Evolutionary conservation across 2,888 invertebrate species (phyloP).

Genomic region (Galerucella pusilla): DNA sequence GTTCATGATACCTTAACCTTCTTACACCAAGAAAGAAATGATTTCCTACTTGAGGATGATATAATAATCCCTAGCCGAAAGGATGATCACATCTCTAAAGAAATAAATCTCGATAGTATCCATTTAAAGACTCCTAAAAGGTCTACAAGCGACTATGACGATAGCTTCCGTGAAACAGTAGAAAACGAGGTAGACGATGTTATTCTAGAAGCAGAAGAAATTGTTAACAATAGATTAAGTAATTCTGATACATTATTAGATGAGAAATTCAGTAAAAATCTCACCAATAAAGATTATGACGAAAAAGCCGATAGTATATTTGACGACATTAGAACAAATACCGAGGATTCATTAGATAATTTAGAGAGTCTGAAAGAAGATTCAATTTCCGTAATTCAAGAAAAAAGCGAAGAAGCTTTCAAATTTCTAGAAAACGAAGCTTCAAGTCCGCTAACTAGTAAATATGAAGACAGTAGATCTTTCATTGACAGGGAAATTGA

Average conservation of each 20-base stretch:
- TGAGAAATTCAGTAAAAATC: slow-evolving; percentile 43
- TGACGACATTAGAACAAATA: slow-evolving; percentile 60
- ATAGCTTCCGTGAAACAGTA: slow-evolving; percentile 43
- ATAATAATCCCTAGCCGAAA: slow-evolving; percentile 63
- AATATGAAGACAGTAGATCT: slow-evolving; percentile 40
- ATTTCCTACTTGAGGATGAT: slow-evolving; percentile 63
- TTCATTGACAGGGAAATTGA: slow-evolving; percentile 51
- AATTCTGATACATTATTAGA: slow-evolving; percentile 31
- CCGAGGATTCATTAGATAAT: slow-evolving; percentile 62
- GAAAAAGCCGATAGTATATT: slow-evolving; percentile 58
- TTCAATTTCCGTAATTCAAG: slow-evolving; percentile 57
- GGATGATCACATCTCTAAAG: slow-evolving; percentile 61
- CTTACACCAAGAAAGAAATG: slow-evolving; percentile 64
- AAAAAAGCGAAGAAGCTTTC: slow-evolving; percentile 63
- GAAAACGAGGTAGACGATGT: slow-evolving; percentile 59
- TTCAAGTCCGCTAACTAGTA: slow-evolving; percentile 48
- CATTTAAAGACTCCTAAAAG: slow-evolving; percentile 53
- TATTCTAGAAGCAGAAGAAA: slow-evolving; percentile 60
- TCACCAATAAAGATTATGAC: slow-evolving; percentile 60
- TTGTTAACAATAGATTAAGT: slow-evolving; percentile 57
- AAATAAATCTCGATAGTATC: slow-evolving; percentile 59
- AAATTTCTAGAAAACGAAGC: slow-evolving; percentile 63
- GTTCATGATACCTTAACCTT: slow-evolving; percentile 63
- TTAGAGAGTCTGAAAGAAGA: slow-evolving; percentile 61
- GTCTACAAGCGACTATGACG: slow-evolving; percentile 45